phyloP scores from a whole-genome alignment of 2,797 vertebrate genomes.

The Petrocephalus schoutedeni region DNA sequence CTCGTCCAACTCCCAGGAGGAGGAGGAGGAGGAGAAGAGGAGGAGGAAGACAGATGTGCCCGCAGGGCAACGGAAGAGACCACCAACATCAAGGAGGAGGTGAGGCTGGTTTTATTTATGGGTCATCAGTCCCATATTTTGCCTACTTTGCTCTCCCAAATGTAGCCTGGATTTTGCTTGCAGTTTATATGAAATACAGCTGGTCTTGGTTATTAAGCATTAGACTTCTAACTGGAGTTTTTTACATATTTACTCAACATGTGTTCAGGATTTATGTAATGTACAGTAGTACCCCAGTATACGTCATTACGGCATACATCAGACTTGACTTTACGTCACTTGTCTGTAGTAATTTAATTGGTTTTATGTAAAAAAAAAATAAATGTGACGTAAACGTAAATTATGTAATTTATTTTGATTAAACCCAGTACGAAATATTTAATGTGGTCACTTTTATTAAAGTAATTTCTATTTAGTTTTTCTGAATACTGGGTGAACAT shows the following conservation, averaged over 20 bases:
- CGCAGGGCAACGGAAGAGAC: slow-evolving; percentile 61
- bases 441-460: too few relatives aligned
- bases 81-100: slow-evolving; percentile 68
- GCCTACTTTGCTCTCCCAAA: not conserved
- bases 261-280: not conserved
- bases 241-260: not conserved
- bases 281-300: not conserved
- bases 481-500: too few relatives aligned
- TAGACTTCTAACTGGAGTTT: not conserved
- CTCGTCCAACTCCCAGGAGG: slow-evolving; percentile 61
- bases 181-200: not conserved
- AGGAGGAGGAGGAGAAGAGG: slow-evolving; percentile 53
- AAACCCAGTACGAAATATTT: too few relatives aligned
- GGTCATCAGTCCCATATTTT: not conserved
- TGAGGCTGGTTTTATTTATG: slow-evolving; percentile 37
- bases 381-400: too few relatives aligned
- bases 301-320: too few relatives aligned
- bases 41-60: slow-evolving; percentile 64
- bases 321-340: too few relatives aligned
- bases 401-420: too few relatives aligned
- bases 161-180: not conserved
- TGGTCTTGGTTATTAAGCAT: not conserved
- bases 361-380: too few relatives aligned
- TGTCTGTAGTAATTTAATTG: too few relatives aligned
- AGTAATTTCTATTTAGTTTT: too few relatives aligned